Conservation (phyloP, 2,113 vertebrate genomes). For the Micromys minutus region DNA sequence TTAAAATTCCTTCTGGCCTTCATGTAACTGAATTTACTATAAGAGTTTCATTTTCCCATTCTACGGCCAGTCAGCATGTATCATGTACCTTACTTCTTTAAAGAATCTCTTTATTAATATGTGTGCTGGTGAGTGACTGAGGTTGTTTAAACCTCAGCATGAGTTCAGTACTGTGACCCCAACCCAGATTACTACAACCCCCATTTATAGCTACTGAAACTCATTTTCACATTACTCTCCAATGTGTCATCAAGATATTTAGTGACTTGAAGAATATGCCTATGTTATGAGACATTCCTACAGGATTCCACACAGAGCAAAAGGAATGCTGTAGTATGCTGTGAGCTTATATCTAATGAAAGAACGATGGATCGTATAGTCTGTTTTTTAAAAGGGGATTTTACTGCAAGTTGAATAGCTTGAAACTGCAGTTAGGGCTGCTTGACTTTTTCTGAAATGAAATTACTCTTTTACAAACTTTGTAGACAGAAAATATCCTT, state of each 20-base stretch:
- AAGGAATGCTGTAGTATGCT: neutral
- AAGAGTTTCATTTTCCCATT: neutral
- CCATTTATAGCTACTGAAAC: neutral
- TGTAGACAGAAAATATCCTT: conserved; percentile 52
- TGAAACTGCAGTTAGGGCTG: neutral
- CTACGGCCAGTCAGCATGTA: neutral
- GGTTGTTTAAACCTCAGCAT: neutral
- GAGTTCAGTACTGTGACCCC: neutral
- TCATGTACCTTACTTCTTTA: neutral
- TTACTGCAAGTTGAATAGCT: conserved; percentile 29
- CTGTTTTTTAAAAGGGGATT: conserved; percentile 33
- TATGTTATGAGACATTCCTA: neutral
- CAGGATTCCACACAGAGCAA: neutral
- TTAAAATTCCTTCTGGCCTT: neutral
- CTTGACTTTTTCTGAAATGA: conserved; percentile 11
- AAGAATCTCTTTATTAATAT: neutral
- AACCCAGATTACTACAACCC: neutral
- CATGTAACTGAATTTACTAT: neutral
- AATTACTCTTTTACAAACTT: conserved; percentile 22
- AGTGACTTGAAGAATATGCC: neutral
- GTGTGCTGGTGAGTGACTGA: too few species aligned
- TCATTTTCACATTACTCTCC: neutral
- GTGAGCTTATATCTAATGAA: neutral
- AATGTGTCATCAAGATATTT: neutral
- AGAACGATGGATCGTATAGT: neutral